phyloP scores from a whole-genome alignment of 2,113 vertebrate species.

The Notarius quadriscutis region DNA sequence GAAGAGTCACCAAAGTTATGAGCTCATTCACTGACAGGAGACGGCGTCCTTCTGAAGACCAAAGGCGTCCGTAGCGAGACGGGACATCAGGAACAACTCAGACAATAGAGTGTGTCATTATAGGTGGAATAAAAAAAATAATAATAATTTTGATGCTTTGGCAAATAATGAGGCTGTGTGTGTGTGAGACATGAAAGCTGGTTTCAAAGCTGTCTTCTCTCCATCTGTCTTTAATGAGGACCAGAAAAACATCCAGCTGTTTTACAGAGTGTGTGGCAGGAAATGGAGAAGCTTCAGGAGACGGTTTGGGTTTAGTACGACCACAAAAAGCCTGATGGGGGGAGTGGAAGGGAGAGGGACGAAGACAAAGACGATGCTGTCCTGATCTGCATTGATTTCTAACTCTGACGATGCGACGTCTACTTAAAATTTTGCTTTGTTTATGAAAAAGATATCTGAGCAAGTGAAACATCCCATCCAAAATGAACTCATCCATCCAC shows the following conservation, averaged over 20 bases:
- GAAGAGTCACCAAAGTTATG: not conserved
- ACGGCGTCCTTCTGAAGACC: not conserved
- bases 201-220: constrained; percentile 14
- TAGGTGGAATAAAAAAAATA: not conserved
- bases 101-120: not conserved
- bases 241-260: constrained; percentile 20
- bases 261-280: constrained; percentile 16
- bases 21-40: not conserved
- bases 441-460: too few relatives aligned
- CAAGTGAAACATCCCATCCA: too few relatives aligned
- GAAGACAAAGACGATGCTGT: not conserved
- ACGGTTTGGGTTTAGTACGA: not conserved
- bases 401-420: not conserved
- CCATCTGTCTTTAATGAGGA: constrained; percentile 26
- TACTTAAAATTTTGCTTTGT: not conserved
- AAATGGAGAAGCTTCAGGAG: constrained; percentile 2
- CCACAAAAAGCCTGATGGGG: not conserved
- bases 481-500: too few relatives aligned
- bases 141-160: not conserved
- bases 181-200: not conserved
- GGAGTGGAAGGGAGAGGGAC: not conserved
- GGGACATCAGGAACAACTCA: not conserved
- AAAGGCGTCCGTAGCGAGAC: not conserved
- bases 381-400: not conserved
- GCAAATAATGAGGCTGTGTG: not conserved